Conservation (phyloP, 2,113 vertebrate genomes). For the Macrotis lagotis region DNA sequence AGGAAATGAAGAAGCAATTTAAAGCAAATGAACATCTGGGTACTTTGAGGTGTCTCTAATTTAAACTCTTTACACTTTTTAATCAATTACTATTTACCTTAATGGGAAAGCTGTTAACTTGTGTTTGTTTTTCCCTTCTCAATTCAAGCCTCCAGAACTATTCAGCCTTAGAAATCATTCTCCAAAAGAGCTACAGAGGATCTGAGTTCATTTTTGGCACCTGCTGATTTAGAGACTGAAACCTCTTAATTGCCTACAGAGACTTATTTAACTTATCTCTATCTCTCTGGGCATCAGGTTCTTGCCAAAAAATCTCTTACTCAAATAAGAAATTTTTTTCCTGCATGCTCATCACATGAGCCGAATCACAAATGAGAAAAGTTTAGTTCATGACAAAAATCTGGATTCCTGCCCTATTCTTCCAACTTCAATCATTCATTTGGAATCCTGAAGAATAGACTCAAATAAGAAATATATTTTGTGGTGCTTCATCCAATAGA, state of each 20-base stretch:
- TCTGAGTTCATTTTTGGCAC: not conserved
- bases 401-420: not conserved
- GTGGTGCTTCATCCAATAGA: no score
- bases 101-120: not conserved
- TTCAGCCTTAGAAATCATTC: not conserved
- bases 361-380: no score
- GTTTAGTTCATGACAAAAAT: not conserved
- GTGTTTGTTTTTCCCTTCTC: not conserved
- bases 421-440: not conserved
- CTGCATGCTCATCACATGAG: not conserved
- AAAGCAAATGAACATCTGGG: not conserved
- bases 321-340: not conserved
- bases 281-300: not conserved
- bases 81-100: not conserved
- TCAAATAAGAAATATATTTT: not conserved
- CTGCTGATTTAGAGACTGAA: not conserved
- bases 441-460: not conserved
- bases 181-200: not conserved
- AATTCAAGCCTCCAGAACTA: not conserved
- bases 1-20: not conserved
- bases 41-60: not conserved
- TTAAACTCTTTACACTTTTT: not conserved
- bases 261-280: not conserved
- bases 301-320: not conserved
- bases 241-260: not conserved